Base-by-base conservation (phyloP, 2,888 invertebrate species). In the Drosophila antonietae region DNA sequence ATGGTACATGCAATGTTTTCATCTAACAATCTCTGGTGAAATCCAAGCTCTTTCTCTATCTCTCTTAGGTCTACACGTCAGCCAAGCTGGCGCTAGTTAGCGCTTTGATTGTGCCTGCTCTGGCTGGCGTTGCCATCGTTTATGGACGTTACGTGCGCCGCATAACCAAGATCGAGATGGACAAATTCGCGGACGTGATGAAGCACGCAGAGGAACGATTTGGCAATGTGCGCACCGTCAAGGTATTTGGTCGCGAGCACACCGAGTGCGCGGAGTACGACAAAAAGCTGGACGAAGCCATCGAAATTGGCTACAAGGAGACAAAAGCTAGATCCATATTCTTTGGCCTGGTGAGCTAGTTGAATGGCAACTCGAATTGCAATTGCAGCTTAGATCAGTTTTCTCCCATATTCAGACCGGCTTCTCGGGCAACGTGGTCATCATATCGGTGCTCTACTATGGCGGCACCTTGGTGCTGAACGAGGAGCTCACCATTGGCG, bases 121-220 rank as follows among this genome's bases (percentile, higher is more conserved):
- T 99, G 57, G 98, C 97, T 0, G 95, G 96, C 57, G 92, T 97
- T 80, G 98, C 97, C 23, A 95, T 97, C 8, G 90, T 96, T 18
- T 97, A 97, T 90, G 97, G 97, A 0, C 94, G 97, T 68, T 97
- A 97, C 90, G 96, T 99, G 3, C 94, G 97, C 46, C 95, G 95
- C 57, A 97, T 98, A 77, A 97, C 98, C 0, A 94, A 95, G 72
- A 94, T 95, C 84, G 95, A 98, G 62, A 96, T 97, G 91, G 97
- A 96, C 90, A 93, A 91, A 77, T 92, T 95, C 49, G 96, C 96
- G 0, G 93, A 93, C 41, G 93, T 94, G 8, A 93, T 94, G 43
- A 94, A 97, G 94, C 95, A 97, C 64, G 98, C 98, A 0, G 98
- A 98, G 93, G 98, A 99, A 92, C 96, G 96, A 85, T 96, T 98